A percentile compares a stretch with the other conserved stretches of the same genome.
phyloP scores from a whole-genome alignment of 2,888 invertebrate species.

The Epiblema foenella region DNA sequence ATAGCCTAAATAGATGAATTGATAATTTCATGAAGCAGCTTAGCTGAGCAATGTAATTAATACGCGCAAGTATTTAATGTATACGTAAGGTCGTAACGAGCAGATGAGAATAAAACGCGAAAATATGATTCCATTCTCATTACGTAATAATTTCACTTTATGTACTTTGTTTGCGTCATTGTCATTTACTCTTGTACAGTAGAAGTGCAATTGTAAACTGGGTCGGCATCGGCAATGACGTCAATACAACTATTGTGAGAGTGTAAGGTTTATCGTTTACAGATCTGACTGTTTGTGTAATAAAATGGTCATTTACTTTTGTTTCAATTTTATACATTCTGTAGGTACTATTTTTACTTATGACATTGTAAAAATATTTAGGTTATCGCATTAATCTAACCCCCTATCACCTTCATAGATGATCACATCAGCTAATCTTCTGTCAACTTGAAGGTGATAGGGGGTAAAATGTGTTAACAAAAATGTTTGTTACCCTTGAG shows the following conservation, averaged over 20 bases:
- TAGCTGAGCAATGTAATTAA: neutral
- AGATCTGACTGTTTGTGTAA: constrained; percentile 8
- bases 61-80: too few species aligned
- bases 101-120: neutral
- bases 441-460: too few species aligned
- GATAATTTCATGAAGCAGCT: neutral
- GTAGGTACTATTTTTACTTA: neutral
- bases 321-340: neutral
- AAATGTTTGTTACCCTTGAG: too few species aligned
- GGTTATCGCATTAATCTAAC: too few species aligned
- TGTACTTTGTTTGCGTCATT: constrained; percentile 32
- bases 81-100: too few species aligned
- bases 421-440: too few species aligned
- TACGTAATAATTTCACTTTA: constrained; percentile 23
- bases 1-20: too few species aligned
- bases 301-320: neutral
- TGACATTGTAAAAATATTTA: neutral
- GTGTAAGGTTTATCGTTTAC: constrained; percentile 12
- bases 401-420: too few species aligned
- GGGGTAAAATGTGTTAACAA: too few species aligned
- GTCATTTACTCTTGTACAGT: constrained; percentile 31
- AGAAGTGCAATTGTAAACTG: constrained; percentile 52
- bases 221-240: constrained; percentile 56
- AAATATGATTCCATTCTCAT: neutral
- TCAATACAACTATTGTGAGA: constrained; percentile 48